phyloP scores from a whole-genome alignment of 1,140 invertebrate species.

The Drosophila neocordata region DNA sequence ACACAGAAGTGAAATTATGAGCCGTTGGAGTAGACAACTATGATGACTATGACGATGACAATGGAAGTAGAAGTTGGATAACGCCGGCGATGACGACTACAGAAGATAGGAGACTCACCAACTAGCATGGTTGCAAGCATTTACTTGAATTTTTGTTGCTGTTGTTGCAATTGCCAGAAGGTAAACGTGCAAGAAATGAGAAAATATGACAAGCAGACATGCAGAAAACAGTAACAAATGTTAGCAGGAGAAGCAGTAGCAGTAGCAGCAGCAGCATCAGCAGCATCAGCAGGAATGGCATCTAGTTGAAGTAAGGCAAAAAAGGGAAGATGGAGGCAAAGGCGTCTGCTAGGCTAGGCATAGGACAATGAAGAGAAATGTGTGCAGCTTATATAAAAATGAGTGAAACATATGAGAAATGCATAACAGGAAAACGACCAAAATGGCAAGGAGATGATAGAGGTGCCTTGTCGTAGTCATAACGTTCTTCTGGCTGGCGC shows the following conservation, averaged over 20 bases:
- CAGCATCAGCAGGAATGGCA: too few relatives aligned
- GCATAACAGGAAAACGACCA: conserved; percentile 7
- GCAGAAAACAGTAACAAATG: conserved; percentile 64
- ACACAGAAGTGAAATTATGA: conserved; percentile 70
- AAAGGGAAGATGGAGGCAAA: not conserved
- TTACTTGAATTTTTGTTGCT: conserved; percentile 26
- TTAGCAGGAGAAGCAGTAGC: conserved; percentile 10
- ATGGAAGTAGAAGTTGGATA: not conserved
- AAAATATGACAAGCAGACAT: conserved; percentile 76
- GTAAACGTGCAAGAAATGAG: conserved; percentile 74
- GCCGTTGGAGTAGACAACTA: conserved; percentile 51
- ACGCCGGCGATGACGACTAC: not conserved
- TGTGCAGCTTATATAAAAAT: conserved; percentile 76
- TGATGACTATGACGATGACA: conserved; percentile 35
- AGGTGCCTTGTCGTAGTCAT: not conserved
- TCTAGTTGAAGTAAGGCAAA: too few relatives aligned
- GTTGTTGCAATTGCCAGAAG: conserved; percentile 66
- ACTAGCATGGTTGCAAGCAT: not conserved
- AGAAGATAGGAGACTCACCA: not conserved
- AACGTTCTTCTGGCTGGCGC: conserved; percentile 7
- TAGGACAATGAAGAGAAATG: conserved; percentile 67
- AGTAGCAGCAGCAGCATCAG: conserved; percentile 1
- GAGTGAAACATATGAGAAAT: conserved; percentile 58
- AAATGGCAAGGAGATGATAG: conserved; percentile 4
- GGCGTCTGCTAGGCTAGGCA: not conserved